Evolutionary conservation across 2,797 vertebrate species (phyloP).

Genomic region (Arctocebus calabarensis): DNA sequence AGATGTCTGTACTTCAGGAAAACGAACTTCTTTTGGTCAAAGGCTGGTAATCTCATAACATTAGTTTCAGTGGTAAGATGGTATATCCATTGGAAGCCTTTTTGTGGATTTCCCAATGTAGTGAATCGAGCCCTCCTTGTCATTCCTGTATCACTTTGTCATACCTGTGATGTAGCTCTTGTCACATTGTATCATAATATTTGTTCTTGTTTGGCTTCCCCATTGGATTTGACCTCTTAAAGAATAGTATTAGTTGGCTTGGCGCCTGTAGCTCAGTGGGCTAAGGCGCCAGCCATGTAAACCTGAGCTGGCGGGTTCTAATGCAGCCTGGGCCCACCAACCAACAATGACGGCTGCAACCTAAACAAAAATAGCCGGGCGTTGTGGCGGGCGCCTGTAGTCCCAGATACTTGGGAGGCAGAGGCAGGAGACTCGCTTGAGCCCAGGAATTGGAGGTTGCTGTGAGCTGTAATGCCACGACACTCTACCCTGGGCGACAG

Average conservation of each 20-base stretch:
- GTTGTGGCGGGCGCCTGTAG: too few species aligned
- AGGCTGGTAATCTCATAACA: background rate
- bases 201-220: conserved; percentile 53
- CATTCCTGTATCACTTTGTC: conserved; percentile 22
- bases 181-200: background rate
- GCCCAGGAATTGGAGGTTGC: too few species aligned
- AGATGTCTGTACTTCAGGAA: conserved; percentile 15
- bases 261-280: too few species aligned
- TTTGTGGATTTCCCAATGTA: conserved; percentile 23
- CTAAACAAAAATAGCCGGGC: too few species aligned
- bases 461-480: too few species aligned
- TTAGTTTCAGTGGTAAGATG: conserved; percentile 45
- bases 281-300: too few species aligned
- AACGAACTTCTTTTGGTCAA: background rate
- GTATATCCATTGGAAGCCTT: conserved; percentile 2
- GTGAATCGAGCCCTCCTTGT: conserved; percentile 9
- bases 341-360: too few species aligned
- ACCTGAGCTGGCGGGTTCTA: too few species aligned
- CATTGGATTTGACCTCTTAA: conserved; percentile 25
- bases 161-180: conserved; percentile 26
- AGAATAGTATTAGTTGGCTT: background rate
- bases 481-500: too few species aligned
- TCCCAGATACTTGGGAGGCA: too few species aligned
- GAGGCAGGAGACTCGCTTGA: too few species aligned
- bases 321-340: too few species aligned